A percentile compares a stretch with the other conserved stretches of the same genome.
phyloP scores from a whole-genome alignment of 2,113 vertebrate species.

The Pogonocichla stellata region DNA sequence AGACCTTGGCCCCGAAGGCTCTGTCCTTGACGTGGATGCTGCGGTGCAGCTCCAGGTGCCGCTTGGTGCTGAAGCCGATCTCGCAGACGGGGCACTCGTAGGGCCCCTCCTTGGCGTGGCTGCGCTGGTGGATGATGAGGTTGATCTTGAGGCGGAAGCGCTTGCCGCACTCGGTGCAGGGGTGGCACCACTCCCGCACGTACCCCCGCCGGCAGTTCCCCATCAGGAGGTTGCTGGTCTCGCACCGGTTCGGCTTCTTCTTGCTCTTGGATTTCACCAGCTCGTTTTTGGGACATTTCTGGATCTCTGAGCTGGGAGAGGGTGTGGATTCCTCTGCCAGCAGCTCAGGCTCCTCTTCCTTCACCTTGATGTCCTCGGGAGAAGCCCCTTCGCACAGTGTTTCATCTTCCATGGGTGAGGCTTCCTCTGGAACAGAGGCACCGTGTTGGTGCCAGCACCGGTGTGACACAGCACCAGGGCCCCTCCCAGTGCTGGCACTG shows the following conservation, averaged over 20 bases:
- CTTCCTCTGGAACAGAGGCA: not conserved
- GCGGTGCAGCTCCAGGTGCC: conserved; percentile 72
- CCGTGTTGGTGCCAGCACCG: accelerated
- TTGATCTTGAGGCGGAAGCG: conserved; percentile 78
- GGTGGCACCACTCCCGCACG: conserved; percentile 66
- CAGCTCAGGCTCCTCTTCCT: not conserved
- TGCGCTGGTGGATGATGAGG: conserved; percentile 79
- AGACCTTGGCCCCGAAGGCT: conserved; percentile 46
- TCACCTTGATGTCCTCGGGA: not conserved
- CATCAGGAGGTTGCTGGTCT: not conserved
- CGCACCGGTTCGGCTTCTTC: not conserved
- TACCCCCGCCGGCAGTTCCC: conserved; percentile 52
- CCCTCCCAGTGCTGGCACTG: not conserved
- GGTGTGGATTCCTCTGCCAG: not conserved
- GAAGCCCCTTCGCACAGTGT: accelerated
- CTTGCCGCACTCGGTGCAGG: conserved; percentile 76
- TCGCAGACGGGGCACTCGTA: conserved; percentile 71
- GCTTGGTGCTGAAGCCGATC: conserved; percentile 67
- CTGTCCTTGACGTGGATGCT: conserved; percentile 63
- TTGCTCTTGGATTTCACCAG: not conserved
- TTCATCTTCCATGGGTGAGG: accelerated
- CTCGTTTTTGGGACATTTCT: not conserved
- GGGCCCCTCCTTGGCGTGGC: conserved; percentile 75
- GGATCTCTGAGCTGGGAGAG: accelerated
- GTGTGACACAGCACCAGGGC: not conserved